These are phyloP conservation scores for Drosophila prolongata DNA, from an alignment of 2,888 invertebrate genomes.

Conservation along the genomic window DNA sequence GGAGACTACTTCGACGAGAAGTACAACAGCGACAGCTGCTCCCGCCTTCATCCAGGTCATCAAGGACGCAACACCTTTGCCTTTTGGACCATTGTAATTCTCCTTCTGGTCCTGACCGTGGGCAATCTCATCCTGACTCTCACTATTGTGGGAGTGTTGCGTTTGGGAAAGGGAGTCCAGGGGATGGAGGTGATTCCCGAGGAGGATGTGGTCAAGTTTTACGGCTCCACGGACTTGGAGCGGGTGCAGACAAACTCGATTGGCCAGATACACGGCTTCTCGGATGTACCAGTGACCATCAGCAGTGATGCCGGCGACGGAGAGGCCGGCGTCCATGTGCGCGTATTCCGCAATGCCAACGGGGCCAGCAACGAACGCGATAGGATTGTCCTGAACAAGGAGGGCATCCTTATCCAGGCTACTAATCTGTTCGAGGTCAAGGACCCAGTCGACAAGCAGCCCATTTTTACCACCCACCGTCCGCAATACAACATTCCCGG, in stretches of 20 bases:
- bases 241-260: constrained; percentile 89
- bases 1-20: constrained; percentile 75
- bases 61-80: constrained; percentile 86
- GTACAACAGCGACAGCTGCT: constrained; percentile 66
- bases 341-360: constrained; percentile 81
- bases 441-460: constrained; percentile 87
- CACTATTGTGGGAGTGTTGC: constrained; percentile 91
- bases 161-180: constrained; percentile 92
- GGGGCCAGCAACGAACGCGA: constrained; percentile 60
- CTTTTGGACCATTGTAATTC: constrained; percentile 91
- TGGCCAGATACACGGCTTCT: constrained; percentile 88
- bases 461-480: constrained; percentile 91
- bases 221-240: constrained; percentile 91
- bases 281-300: constrained; percentile 86
- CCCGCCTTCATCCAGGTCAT: constrained; percentile 57
- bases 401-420: constrained; percentile 89
- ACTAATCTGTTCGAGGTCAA: constrained; percentile 89
- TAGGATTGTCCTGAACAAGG: constrained; percentile 87
- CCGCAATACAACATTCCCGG: constrained; percentile 90
- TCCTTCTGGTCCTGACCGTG: constrained; percentile 89
- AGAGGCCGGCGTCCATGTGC: constrained; percentile 77
- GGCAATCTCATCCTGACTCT: constrained; percentile 93
- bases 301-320: constrained; percentile 65
- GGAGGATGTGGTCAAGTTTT: constrained; percentile 90
- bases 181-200: constrained; percentile 92